Conservation (phyloP, 2,797 vertebrate genomes). For the Halcyon chelicuti region DNA sequence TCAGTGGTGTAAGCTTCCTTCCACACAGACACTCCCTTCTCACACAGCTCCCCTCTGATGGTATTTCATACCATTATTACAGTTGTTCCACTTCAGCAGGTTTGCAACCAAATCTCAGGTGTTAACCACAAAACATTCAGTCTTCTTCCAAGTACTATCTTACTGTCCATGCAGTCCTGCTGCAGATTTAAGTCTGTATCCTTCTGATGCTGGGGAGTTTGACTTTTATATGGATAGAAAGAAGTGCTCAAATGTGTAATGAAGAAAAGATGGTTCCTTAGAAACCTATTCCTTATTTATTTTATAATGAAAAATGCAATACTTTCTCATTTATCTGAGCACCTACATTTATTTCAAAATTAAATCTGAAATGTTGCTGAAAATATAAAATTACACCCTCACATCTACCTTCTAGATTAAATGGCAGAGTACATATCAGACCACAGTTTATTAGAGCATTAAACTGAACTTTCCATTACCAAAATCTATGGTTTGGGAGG, state of each 20-base stretch:
- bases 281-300: not conserved
- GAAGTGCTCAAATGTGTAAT: not conserved
- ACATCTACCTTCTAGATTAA: conserved; percentile 22
- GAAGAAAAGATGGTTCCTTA: not conserved
- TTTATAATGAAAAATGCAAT: not conserved
- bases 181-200: not conserved
- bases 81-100: not conserved
- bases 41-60: not conserved
- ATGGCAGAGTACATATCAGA: not conserved
- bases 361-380: conserved; percentile 4
- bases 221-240: not conserved
- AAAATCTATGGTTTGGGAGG: conserved; percentile 37
- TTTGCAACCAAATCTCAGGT: not conserved
- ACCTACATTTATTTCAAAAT: conserved; percentile 14
- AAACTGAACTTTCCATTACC: conserved; percentile 19
- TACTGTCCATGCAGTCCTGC: not conserved
- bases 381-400: not conserved
- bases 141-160: not conserved
- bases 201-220: not conserved
- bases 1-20: not conserved
- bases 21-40: not conserved
- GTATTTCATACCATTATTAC: not conserved
- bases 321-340: not conserved
- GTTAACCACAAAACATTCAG: not conserved
- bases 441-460: conserved; percentile 14